Base-by-base conservation (phyloP, 2,113 vertebrate genomes). In the Carettochelys insculpta region DNA sequence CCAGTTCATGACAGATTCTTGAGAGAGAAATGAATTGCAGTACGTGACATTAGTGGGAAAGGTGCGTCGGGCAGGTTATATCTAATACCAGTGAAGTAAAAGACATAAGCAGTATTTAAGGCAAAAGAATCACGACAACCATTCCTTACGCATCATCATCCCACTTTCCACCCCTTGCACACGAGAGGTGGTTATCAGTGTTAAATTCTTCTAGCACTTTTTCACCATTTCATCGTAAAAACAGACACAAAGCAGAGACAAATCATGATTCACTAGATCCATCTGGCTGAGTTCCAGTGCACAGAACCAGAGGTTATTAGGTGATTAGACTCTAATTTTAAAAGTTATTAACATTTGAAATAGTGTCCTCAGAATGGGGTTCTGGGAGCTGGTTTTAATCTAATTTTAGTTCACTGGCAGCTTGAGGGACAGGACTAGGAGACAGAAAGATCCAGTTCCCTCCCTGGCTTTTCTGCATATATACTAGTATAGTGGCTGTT, bases 331-430 rank as follows among this genome's bases (percentile, higher is more conserved):
- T 75, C 71, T 75, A 14, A 45, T 43, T 75, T 75, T 45, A 75
- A 75, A 75, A 43, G 34, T 73, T 43, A 43, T 43, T 73, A 43
- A 73, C 41, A 75, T 75, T 75, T 75, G 43, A 75, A 45, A 45
- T 75, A 75, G 41, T 43, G 38, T 25, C 3, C 6, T 43, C 71
- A 45, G 71, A 20, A 75, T 75, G 41, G 71, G 71, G 14, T 75
- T 43, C 43, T 75, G 71, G 71, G 43, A 75, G 71, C 61, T 68
- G 38, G 22, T 68, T 68, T 68, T 68, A 68, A 68, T 38, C 86
- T 86, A 90, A 79, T 85, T 88, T 81, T 91, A 88, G 16, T 41
- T 91, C 31, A 88, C 5, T 52, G 83, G n/a, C 24, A 90, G 5
- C 38, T 92, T 56, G 34, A 29, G 14, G 51, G 83, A 11, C 65